These are phyloP conservation scores for Crotalus tigris DNA, from an alignment of 2,113 vertebrate species.

Conservation along the genomic window DNA sequence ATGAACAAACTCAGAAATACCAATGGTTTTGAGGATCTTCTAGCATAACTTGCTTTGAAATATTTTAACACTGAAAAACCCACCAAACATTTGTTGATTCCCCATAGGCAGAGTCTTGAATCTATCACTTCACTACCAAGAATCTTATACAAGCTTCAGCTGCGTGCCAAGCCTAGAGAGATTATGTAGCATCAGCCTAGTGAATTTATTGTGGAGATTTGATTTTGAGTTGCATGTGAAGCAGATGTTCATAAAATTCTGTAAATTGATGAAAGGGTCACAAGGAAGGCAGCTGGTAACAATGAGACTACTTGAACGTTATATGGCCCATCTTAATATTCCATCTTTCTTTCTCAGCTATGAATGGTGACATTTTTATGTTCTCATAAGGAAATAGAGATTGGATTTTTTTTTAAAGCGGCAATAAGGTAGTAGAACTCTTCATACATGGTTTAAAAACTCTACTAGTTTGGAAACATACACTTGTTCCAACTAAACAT, in stretches of 20 bases:
- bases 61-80: background rate
- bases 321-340: background rate
- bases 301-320: slow-evolving; percentile 15
- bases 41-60: slow-evolving; percentile 35
- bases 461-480: background rate
- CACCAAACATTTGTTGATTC: slow-evolving; percentile 12
- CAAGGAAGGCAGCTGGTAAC: slow-evolving; percentile 36
- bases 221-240: slow-evolving; percentile 30
- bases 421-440: background rate
- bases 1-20: slow-evolving; percentile 35
- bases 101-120: slow-evolving; percentile 21
- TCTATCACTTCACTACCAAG: slow-evolving; percentile 36
- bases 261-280: slow-evolving; percentile 40
- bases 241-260: slow-evolving; percentile 30
- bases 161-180: slow-evolving; percentile 15
- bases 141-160: slow-evolving; percentile 29
- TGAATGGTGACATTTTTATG: background rate
- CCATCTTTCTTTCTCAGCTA: background rate
- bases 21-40: slow-evolving; percentile 34
- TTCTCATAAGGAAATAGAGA: background rate
- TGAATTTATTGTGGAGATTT: background rate
- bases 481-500: background rate
- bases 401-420: background rate
- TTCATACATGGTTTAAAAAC: background rate
- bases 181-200: slow-evolving; percentile 22